Conservation (phyloP, 53 echinoderm and acorn worm genomes). For the Paelopatides confundens region DNA sequence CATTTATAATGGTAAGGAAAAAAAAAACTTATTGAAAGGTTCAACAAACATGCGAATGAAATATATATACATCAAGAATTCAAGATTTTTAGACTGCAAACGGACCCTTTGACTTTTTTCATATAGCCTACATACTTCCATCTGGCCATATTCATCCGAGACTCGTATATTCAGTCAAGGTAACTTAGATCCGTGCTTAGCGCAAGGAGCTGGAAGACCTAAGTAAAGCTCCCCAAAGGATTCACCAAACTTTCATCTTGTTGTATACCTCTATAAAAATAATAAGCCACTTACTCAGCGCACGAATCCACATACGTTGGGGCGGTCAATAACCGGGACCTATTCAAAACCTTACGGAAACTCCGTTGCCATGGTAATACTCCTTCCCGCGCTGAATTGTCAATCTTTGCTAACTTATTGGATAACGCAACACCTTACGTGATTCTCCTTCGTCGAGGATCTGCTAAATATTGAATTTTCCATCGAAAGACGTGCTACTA, state of each 20-base stretch:
- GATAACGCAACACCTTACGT: conserved; percentile 9
- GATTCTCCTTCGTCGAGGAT: conserved; percentile 10
- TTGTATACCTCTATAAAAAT: not conserved
- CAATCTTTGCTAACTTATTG: conserved; percentile 31
- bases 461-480: conserved; percentile 43
- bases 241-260: not conserved
- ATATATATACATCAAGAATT: too few species aligned
- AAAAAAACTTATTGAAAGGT: too few species aligned
- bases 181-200: not conserved
- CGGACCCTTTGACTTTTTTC: too few species aligned
- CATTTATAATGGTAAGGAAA: too few species aligned
- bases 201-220: not conserved
- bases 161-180: too few species aligned
- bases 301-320: conserved; percentile 22
- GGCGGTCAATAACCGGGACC: conserved; percentile 47
- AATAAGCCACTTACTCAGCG: not conserved
- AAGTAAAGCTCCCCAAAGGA: not conserved
- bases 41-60: too few species aligned
- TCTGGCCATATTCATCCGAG: not conserved
- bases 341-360: conserved; percentile 36
- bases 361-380: conserved; percentile 23
- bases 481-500: not conserved
- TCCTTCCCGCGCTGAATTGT: conserved; percentile 35
- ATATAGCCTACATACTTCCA: too few species aligned
- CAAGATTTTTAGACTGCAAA: too few species aligned